A percentile compares a stretch with the other conserved stretches of the same genome.
phyloP scores from a whole-genome alignment of 2,113 vertebrate species.

The Cercopithecus mona region DNA sequence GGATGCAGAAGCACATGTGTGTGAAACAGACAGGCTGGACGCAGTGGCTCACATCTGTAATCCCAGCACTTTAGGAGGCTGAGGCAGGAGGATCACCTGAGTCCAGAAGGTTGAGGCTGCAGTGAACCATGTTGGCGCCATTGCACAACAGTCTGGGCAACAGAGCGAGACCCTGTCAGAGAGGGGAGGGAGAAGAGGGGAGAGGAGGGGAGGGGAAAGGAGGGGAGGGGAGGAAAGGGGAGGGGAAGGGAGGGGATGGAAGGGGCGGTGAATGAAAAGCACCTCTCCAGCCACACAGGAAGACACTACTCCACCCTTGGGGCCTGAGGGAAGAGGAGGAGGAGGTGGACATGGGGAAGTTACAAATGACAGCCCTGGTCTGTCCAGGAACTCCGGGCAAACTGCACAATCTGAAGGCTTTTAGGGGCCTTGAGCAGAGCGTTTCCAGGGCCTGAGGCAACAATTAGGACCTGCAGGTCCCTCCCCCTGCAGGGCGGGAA shows the following conservation, averaged over 20 bases:
- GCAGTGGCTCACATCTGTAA: too few species aligned
- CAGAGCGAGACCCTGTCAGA: too few species aligned
- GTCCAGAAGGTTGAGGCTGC: too few species aligned
- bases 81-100: too few species aligned
- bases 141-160: too few species aligned
- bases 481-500: not conserved
- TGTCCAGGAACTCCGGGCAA: not conserved
- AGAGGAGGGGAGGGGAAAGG: accelerated
- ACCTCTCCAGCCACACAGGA: not conserved
- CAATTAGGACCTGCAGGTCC: not conserved
- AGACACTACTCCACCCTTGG: accelerated
- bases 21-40: too few species aligned
- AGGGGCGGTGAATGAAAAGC: not conserved
- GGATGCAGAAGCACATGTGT: too few species aligned
- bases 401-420: not conserved
- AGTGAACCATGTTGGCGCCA: too few species aligned
- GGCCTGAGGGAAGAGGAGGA: not conserved
- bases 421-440: not conserved
- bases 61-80: too few species aligned
- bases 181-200: too few species aligned
- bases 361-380: not conserved
- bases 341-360: not conserved
- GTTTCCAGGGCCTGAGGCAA: slow-evolving; percentile 30
- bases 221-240: too few species aligned
- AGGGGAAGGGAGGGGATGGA: too few species aligned